Evolutionary conservation across 2,113 vertebrate genomes (phyloP).

Genomic region (rabbit (Oryctolagus cuniculus)): DNA sequence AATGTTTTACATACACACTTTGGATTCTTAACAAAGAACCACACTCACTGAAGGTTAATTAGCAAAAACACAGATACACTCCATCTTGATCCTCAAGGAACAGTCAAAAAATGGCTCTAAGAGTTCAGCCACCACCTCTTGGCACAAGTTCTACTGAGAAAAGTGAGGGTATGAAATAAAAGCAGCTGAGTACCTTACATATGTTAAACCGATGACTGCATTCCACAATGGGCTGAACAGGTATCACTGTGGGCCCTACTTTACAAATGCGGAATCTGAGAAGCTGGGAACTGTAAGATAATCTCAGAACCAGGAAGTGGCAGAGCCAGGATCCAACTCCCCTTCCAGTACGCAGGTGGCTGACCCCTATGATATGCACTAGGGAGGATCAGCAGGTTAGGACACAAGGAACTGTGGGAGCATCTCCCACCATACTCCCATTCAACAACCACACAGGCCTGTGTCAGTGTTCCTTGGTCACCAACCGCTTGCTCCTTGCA

Average conservation of each 20-base stretch:
- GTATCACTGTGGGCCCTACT: not conserved
- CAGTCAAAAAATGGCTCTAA: not conserved
- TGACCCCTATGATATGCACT: rapidly evolving
- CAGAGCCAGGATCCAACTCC: not conserved
- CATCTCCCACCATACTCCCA: rapidly evolving
- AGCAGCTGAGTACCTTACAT: not conserved
- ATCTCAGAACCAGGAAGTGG: not conserved
- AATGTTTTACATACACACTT: not conserved
- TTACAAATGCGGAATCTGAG: not conserved
- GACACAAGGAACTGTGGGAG: rapidly evolving
- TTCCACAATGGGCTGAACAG: not conserved
- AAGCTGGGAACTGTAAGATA: not conserved
- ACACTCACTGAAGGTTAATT: not conserved
- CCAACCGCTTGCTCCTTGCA: not conserved
- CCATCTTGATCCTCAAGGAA: not conserved
- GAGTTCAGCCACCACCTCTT: not conserved
- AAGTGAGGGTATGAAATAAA: rapidly evolving
- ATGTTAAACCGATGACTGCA: not conserved
- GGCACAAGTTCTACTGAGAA: not conserved
- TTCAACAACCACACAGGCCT: not conserved
- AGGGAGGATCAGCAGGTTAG: rapidly evolving
- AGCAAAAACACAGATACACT: not conserved
- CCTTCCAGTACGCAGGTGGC: rapidly evolving
- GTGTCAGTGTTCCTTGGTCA: rapidly evolving
- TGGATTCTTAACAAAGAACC: not conserved